phyloP scores from a whole-genome alignment of 2,888 invertebrate species.

The Kryphioiulus occultus region DNA sequence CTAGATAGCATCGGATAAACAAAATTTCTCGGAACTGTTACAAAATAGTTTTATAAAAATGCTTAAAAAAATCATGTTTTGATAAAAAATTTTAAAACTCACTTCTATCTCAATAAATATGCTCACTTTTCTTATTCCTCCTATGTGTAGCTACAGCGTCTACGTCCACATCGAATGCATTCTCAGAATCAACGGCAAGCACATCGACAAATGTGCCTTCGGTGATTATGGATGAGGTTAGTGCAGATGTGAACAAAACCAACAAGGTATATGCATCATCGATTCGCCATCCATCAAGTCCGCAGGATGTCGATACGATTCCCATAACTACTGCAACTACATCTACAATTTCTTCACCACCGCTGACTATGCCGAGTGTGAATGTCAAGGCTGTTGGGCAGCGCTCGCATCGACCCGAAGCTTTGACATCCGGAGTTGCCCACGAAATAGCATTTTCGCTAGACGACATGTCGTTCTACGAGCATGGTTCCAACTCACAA shows the following conservation, averaged over 20 bases:
- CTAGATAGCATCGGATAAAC: too few species aligned
- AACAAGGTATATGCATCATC: background rate
- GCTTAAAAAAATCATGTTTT: too few species aligned
- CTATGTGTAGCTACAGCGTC: background rate
- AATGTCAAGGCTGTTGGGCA: background rate
- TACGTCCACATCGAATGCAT: background rate
- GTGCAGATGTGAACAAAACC: background rate
- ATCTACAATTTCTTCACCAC: background rate
- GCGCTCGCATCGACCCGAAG: background rate
- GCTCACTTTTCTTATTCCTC: background rate
- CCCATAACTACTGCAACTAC: background rate
- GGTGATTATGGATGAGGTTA: slow-evolving; percentile 52
- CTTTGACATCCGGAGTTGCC: slow-evolving; percentile 50
- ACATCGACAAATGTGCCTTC: slow-evolving; percentile 62
- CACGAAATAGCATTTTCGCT: slow-evolving; percentile 48
- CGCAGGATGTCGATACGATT: background rate
- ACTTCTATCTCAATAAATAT: background rate
- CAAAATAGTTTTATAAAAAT: too few species aligned
- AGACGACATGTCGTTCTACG: slow-evolving; percentile 42
- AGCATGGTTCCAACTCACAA: background rate
- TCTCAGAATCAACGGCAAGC: slow-evolving; percentile 48
- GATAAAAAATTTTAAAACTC: background rate
- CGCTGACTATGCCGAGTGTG: background rate
- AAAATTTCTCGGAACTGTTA: too few species aligned
- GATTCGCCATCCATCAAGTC: background rate